phyloP scores from a whole-genome alignment of 2,797 vertebrate genomes.

The Tadarida brasiliensis region DNA sequence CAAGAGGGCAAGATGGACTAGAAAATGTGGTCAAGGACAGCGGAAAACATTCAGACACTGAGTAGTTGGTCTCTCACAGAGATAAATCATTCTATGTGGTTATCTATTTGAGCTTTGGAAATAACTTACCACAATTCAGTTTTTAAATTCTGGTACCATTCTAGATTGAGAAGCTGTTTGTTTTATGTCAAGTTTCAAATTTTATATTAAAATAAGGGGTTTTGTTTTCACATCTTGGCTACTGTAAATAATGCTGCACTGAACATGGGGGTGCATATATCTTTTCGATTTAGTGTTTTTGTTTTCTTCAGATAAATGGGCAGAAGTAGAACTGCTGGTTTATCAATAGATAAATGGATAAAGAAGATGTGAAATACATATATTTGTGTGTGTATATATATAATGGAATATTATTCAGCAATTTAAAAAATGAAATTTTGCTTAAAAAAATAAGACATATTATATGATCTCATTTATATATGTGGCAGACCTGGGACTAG shows the following conservation, averaged over 20 bases:
- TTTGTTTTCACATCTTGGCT: not conserved
- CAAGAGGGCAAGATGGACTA: not conserved
- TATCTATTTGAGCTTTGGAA: not conserved
- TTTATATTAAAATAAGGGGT: constrained; percentile 40
- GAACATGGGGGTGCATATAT: not conserved
- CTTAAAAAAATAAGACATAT: not conserved
- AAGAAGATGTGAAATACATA: not conserved
- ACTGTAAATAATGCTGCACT: not conserved
- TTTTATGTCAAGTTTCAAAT: constrained; percentile 50
- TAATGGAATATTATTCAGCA: not conserved
- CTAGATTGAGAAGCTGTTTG: not conserved
- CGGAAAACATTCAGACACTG: not conserved
- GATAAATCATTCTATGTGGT: not conserved
- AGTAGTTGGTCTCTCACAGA: not conserved
- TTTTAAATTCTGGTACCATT: constrained; percentile 12
- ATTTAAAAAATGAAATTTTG: not conserved
- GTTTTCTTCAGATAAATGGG: not conserved
- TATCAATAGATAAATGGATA: not conserved
- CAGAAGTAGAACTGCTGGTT: not conserved
- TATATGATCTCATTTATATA: not conserved
- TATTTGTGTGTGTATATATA: not conserved
- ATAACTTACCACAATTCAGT: not conserved
- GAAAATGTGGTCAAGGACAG: not conserved
- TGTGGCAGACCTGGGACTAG: not conserved
- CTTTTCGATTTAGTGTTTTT: not conserved